A percentile compares a stretch with the other conserved stretches of the same genome.
Evolutionary conservation across 30 jellyfish, hydroid and myxozoan species (phyloP).

Genomic region (Rhopilema esculentum): DNA sequence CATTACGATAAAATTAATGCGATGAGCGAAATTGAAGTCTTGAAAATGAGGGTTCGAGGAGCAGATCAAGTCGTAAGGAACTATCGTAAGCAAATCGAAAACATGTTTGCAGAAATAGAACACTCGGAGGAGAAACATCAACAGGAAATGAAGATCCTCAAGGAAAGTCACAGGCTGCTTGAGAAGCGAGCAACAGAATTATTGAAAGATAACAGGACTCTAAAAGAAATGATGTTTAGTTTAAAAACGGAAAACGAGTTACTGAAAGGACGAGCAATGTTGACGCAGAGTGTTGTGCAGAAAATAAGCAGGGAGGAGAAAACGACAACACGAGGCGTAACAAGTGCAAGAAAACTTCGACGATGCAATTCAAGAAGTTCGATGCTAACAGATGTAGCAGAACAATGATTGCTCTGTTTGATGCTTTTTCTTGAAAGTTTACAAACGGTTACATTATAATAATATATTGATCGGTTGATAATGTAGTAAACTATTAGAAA

Average conservation of each 20-base stretch:
- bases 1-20: conserved; percentile 21
- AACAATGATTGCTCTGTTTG: neutral
- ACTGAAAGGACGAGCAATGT: neutral
- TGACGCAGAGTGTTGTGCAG: neutral
- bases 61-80: neutral
- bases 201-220: conserved; percentile 3
- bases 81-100: conserved; percentile 25
- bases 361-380: neutral
- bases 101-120: neutral
- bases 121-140: conserved; percentile 1
- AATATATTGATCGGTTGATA: neutral
- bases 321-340: neutral
- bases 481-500: too few relatives aligned
- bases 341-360: neutral
- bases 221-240: neutral
- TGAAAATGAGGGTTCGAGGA: conserved; percentile 23
- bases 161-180: neutral
- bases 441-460: too few relatives aligned
- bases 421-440: neutral
- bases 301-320: neutral
- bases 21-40: conserved; percentile 22
- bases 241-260: conserved; percentile 18
- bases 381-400: neutral
- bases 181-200: neutral
- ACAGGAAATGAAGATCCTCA: neutral